Evolutionary conservation across 92 coral and sea anemone genomes (phyloP).

Genomic region (Muricea muricata): DNA sequence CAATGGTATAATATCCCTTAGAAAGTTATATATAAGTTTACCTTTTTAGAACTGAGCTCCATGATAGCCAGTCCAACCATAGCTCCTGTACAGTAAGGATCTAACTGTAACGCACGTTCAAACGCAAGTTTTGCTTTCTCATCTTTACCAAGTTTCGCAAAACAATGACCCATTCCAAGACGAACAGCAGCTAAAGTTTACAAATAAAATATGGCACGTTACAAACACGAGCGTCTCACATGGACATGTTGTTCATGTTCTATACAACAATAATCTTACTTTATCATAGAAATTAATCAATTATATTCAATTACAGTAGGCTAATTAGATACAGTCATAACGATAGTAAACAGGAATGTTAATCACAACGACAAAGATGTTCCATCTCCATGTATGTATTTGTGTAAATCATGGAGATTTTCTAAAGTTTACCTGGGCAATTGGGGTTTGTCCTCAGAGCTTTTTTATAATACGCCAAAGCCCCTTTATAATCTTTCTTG

Average conservation of each 20-base stretch:
- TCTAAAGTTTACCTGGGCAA: conserved; percentile 79
- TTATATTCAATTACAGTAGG: too few relatives aligned
- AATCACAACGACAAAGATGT: too few relatives aligned
- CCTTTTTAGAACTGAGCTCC: conserved; percentile 95
- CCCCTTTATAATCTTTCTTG: conserved; percentile 94
- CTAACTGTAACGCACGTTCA: conserved; percentile 91
- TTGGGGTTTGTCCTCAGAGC: conserved; percentile 97
- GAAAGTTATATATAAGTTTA: too few relatives aligned
- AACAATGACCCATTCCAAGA: conserved; percentile 98
- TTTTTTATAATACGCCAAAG: conserved; percentile 95
- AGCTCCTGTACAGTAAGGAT: conserved; percentile 91
- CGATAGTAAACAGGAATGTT: too few relatives aligned
- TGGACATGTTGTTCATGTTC: too few relatives aligned
- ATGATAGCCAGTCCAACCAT: conserved; percentile 96
- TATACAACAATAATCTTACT: too few relatives aligned
- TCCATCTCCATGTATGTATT: not conserved
- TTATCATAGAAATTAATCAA: too few relatives aligned
- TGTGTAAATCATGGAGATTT: too few relatives aligned
- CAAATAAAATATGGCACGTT: not conserved
- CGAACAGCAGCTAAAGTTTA: conserved; percentile 80
- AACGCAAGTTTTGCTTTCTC: conserved; percentile 97
- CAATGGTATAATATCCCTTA: too few relatives aligned
- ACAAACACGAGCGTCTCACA: not conserved
- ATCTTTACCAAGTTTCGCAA: conserved; percentile 88
- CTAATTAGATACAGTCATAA: too few relatives aligned